A percentile compares a stretch with the other conserved stretches of the same genome.
Conservation (phyloP, 37 sponge, comb jelly and placozoan species). For the Lycopodina hypogea region DNA sequence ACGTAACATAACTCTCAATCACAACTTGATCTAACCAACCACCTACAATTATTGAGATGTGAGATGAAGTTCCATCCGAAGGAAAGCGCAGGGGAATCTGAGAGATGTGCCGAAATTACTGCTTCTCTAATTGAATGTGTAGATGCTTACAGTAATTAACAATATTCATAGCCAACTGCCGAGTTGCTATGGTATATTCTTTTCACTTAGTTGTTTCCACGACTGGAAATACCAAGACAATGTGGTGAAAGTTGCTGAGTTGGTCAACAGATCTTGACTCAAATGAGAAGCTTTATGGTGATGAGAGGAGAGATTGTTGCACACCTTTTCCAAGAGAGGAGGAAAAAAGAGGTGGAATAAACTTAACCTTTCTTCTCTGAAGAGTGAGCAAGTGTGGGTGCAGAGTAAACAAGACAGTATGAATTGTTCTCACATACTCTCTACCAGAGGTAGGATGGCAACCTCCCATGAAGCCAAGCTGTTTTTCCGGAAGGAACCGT, state of each 20-base stretch:
- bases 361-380: neutral
- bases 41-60: neutral
- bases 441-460: neutral
- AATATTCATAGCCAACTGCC: neutral
- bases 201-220: neutral
- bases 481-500: neutral
- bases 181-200: neutral
- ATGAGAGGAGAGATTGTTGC: neutral
- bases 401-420: conserved; percentile 2
- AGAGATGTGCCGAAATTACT: neutral
- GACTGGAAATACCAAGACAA: conserved; percentile 1
- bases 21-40: neutral
- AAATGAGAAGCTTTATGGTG: neutral
- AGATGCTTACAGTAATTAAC: neutral
- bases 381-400: neutral
- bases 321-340: neutral
- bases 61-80: neutral
- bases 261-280: neutral
- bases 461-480: neutral
- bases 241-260: neutral
- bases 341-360: neutral
- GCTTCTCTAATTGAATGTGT: neutral
- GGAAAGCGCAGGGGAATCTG: neutral
- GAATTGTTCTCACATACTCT: neutral
- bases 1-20: neutral